These are phyloP conservation scores for Lates japonicus DNA, from an alignment of 2,797 vertebrate genomes.

Conservation along the genomic window DNA sequence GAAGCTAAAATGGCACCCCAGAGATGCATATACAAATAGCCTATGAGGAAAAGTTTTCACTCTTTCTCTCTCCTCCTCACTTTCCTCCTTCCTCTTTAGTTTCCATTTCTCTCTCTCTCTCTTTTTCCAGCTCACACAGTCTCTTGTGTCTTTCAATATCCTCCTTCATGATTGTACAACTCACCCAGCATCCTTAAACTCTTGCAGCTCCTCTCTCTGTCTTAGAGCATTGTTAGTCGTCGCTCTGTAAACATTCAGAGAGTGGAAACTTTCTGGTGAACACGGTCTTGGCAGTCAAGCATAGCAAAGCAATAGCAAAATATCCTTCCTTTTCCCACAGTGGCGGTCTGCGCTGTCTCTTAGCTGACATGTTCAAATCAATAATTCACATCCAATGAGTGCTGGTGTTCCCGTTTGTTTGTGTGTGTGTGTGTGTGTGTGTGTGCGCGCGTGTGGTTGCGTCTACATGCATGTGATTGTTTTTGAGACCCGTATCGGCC, in stretches of 20 bases:
- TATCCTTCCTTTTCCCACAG: constrained; percentile 71
- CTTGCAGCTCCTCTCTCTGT: constrained; percentile 53
- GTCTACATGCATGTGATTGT: constrained; percentile 51
- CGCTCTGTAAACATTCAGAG: constrained; percentile 65
- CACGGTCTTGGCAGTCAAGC: constrained; percentile 63
- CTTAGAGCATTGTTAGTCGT: constrained; percentile 66
- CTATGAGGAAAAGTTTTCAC: constrained; percentile 70
- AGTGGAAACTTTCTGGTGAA: constrained; percentile 70
- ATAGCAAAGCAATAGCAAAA: constrained; percentile 75
- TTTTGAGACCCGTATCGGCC: constrained; percentile 49
- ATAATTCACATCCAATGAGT: constrained; percentile 81
- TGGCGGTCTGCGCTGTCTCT: constrained; percentile 72
- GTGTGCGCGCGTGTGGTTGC: background rate
- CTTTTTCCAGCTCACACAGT: constrained; percentile 39
- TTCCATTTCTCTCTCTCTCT: constrained; percentile 43
- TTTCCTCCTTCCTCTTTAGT: constrained; percentile 44
- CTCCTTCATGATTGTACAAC: constrained; percentile 45
- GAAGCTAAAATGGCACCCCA: constrained; percentile 77
- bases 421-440: constrained; percentile 9
- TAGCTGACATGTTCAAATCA: constrained; percentile 85
- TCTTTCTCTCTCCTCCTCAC: constrained; percentile 35
- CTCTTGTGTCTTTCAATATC: constrained; percentile 53
- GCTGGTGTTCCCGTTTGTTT: constrained; percentile 40
- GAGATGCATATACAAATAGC: constrained; percentile 79
- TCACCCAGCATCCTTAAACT: constrained; percentile 58